Evolutionary conservation across 1,140 invertebrate genomes (phyloP), one percentile per base, ranked within the genome.

Genomic region (Micrasema minimum): DNA sequence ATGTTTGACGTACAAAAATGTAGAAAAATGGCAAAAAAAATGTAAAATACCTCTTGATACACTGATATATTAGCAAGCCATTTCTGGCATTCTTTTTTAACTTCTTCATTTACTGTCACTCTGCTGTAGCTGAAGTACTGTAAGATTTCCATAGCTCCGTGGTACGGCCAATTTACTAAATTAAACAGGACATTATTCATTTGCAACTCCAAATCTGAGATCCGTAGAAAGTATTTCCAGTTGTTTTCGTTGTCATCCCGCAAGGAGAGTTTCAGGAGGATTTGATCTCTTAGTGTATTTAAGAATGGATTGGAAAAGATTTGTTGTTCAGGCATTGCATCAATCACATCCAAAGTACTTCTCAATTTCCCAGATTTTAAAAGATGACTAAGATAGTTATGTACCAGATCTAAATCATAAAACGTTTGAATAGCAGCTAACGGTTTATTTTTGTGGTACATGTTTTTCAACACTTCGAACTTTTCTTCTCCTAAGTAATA

Each of bases 1-100:
- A n/a, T n/a, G n/a, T n/a, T n/a, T n/a, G n/a, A n/a, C n/a, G n/a
- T n/a, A n/a, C n/a, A n/a, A n/a, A n/a, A n/a, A n/a, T n/a, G n/a
- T n/a, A n/a, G n/a, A n/a, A n/a, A n/a, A n/a, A n/a, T n/a, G n/a
- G n/a, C n/a, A n/a, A n/a, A n/a, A n/a, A n/a, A n/a, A n/a, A 65
- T 70, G 2, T 16, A 45, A 45, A 45, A 43, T 79, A 85, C 82
- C 80, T 84, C 79, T 69, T 83, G 79, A 76, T 85, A 85, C 11
- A 85, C 57, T 57, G 82, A 82, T 72, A 85, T 83, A 74, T 79
- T 81, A 3, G 78, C 69, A 67, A 84, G 79, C 83, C 83, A 84
- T 57, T 80, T 79, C 5, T 76, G 79, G 69, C 82, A 83, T 76
- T 78, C 80, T 65, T 81, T 78, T 69, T 83, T 76, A 0, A 77